phyloP scores from a whole-genome alignment of 2,797 vertebrate genomes.

The Capromys pilorides region DNA sequence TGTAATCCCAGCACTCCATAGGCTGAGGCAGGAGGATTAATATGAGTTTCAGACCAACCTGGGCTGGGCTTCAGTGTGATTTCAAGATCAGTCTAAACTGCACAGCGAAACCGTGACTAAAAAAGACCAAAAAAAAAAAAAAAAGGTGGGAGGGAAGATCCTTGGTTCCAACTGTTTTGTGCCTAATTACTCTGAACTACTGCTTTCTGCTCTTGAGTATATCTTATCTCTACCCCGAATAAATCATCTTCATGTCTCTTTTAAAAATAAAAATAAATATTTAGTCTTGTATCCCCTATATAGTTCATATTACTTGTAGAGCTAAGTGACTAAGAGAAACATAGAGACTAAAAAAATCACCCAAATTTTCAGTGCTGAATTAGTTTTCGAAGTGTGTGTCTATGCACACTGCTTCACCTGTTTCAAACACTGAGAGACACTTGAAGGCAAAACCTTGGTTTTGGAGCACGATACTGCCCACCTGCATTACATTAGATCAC shows the following conservation, averaged over 20 bases:
- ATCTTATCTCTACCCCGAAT: background rate
- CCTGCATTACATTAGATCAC: background rate
- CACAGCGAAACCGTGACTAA: background rate
- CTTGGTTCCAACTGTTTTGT: background rate
- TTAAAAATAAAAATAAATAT: background rate
- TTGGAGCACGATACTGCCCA: background rate
- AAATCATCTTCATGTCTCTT: background rate
- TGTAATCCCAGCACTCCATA: background rate
- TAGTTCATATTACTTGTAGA: constrained; percentile 35
- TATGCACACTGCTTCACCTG: background rate
- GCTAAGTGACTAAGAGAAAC: background rate
- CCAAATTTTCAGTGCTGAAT: background rate
- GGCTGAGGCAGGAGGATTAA: background rate
- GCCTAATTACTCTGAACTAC: background rate
- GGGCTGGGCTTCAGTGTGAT: background rate
- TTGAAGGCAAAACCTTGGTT: too few species aligned
- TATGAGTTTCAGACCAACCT: background rate
- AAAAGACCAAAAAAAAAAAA: background rate
- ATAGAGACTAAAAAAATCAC: background rate
- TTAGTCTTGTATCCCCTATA: background rate
- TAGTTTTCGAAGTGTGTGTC: background rate
- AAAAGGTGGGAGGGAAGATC: background rate
- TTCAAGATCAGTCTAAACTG: background rate
- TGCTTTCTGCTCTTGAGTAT: background rate
- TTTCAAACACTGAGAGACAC: background rate